Evolutionary conservation across 1,140 invertebrate species (phyloP), one percentile per base, ranked within the genome.

Genomic region (Zaprionus vittiger): DNA sequence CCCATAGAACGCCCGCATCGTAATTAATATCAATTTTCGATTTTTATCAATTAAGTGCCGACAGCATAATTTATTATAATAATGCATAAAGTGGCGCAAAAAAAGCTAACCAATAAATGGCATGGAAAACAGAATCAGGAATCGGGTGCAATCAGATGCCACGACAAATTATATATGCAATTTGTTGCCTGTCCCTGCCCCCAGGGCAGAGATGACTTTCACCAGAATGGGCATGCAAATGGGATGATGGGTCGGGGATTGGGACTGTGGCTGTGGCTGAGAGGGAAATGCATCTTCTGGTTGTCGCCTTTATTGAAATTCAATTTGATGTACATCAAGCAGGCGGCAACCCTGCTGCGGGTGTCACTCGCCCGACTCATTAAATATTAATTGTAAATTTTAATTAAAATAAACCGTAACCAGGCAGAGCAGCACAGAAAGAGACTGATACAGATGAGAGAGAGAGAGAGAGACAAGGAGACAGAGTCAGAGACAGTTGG

Each of bases 381-480:
- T 90, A 91, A 90, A 89, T 90, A 90, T 90, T 90, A 90, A 90
- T 90, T 90, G 85, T 85, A 91, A 90, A 90, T 90, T 90, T 90
- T 90, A 90, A 90, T 90, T 90, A 85, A 90, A 90, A 90, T 85
- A 91, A 91, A 91, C 86, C 79, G 73, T 80, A 82, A 73, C 75
- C 81, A 90, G 73, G 71, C 24, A n/a, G 54, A 22, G 62, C 52
- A 54, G 56, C 15, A 47, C 6, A 47, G 31, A 34, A 9, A 34
- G 41, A 55, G 38, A 15, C 38, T 4, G 38, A 41, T 15, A 15
- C 38, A n/a, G 38, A n/a, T 4, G 12, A 15, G 20, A 20, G 20
- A 20, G 20, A 20, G 20, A 41, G 38, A 31, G 28, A 41, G 38
- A 31, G 28, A 5, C 5, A 15, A 5, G 2, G 14, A 15, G 47